These are phyloP conservation scores for Hemiprocne comata DNA, from an alignment of 2,113 vertebrate genomes.

Conservation along the genomic window DNA sequence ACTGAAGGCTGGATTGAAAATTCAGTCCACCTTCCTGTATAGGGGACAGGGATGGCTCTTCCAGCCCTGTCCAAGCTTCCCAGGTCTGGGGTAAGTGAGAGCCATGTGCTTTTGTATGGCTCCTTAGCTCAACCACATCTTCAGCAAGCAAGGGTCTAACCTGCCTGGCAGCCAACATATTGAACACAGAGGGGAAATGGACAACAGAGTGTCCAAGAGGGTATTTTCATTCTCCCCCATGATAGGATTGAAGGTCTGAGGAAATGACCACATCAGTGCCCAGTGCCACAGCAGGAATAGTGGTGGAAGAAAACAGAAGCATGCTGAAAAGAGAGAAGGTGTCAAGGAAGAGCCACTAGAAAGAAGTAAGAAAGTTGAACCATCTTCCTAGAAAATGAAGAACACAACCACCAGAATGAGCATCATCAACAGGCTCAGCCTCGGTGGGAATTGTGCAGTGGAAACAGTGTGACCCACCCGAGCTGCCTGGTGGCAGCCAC, in stretches of 20 bases:
- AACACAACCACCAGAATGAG: background rate
- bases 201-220: background rate
- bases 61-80: background rate
- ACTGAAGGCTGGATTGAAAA: background rate
- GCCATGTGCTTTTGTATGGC: fast-evolving
- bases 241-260: background rate
- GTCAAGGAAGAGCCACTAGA: background rate
- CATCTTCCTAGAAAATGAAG: background rate
- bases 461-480: background rate
- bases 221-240: background rate
- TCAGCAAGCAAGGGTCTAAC: background rate
- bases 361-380: background rate
- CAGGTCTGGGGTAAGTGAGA: background rate
- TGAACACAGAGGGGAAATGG: background rate
- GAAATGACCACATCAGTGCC: fast-evolving
- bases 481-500: background rate
- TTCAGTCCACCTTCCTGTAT: background rate
- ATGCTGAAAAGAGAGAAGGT: background rate
- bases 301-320: background rate
- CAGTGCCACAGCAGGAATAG: fast-evolving
- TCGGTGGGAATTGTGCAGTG: fast-evolving
- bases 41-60: background rate
- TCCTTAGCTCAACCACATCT: background rate
- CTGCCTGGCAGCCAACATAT: background rate
- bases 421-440: background rate